Evolutionary conservation across 2,113 vertebrate species (phyloP), one percentile per base, ranked within the genome.

Genomic region (Climacteris rufus): DNA sequence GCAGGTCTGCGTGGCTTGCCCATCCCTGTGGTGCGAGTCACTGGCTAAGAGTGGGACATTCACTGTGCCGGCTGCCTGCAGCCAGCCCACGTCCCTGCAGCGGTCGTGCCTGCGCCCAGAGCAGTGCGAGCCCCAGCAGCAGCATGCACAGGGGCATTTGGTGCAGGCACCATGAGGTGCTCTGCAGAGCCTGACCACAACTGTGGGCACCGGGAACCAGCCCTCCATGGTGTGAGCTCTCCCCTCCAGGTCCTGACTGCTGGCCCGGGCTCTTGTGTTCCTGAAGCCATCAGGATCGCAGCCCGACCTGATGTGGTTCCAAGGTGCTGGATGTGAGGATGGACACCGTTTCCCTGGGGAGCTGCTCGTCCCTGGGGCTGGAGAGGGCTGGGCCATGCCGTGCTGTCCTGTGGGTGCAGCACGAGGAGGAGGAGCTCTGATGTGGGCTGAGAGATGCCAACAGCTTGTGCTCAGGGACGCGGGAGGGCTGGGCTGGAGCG

Each of bases 251-350:
- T 33, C 68, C 18, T 0, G 3, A 6, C 31, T 68, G 18, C 57
- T 27, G 27, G 57, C 57, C 4, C 49, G 9, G 45, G 37, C 15
- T 10, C 15, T 53, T 45, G 39, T 45, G 68, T 7, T 69, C 59
- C 68, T 2, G 0, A 44, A 59, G n/a, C 52, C 5, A 1, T 59
- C 0, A 4, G 63, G 25, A 13, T 53, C 0, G 0, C 16, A n/a
- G n/a, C 49, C 39, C 1, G 4, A 10, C n/a, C 28, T 65, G 50
- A 9, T 0, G 7, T 22, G 37, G 24, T 42, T 90, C 37, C 15
- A 0, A 2, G 31, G 10, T 65, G 59, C 49, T 84, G 68, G 24
- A 15, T 0, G 5, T 35, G 69, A 84, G 42, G 77, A 54, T 52
- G 72, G 72, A 53, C 42, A 40, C 45, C 0, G 0, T 60, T 24